phyloP scores from a whole-genome alignment of 1,140 invertebrate species.

The Drosophila guanche region DNA sequence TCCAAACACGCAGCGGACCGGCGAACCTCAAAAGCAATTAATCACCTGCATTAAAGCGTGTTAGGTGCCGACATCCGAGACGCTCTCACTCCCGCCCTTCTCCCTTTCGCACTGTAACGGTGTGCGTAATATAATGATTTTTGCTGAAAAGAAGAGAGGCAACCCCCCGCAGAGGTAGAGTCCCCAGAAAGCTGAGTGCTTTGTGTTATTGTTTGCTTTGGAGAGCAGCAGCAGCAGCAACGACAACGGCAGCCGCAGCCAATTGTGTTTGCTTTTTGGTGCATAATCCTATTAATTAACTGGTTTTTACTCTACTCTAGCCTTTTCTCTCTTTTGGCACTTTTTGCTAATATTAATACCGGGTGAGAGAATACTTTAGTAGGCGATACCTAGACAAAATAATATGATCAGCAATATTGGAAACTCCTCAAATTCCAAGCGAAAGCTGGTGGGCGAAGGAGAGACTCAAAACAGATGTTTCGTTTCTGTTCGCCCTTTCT shows the following conservation, averaged over 20 bases:
- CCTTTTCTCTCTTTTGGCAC: conserved; percentile 7
- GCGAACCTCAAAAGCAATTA: conserved; percentile 79
- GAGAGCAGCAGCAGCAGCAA: conserved; percentile 22
- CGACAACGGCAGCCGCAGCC: conserved; percentile 26
- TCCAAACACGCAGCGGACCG: conserved; percentile 66
- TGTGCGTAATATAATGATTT: conserved; percentile 57
- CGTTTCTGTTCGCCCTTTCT: too few relatives aligned
- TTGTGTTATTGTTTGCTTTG: conserved; percentile 74
- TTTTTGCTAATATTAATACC: conserved; percentile 12
- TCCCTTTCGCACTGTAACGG: not conserved
- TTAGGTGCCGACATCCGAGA: conserved; percentile 69
- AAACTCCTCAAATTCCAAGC: too few relatives aligned
- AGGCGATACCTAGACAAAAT: too few relatives aligned
- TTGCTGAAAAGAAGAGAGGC: conserved; percentile 43
- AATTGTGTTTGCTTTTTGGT: conserved; percentile 80
- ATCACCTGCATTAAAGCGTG: conserved; percentile 80
- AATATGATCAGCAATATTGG: too few relatives aligned
- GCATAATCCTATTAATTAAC: conserved; percentile 82
- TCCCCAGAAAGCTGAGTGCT: conserved; percentile 55
- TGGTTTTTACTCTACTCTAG: conserved; percentile 29
- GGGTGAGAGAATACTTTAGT: conserved; percentile 13
- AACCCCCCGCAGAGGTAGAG: conserved; percentile 30
- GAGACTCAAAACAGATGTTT: too few relatives aligned
- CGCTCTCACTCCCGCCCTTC: not conserved
- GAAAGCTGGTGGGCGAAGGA: too few relatives aligned